Evolutionary conservation across 2,888 invertebrate species (phyloP), one percentile per base, ranked within the genome.

Genomic region (Parthenolecanium corni): DNA sequence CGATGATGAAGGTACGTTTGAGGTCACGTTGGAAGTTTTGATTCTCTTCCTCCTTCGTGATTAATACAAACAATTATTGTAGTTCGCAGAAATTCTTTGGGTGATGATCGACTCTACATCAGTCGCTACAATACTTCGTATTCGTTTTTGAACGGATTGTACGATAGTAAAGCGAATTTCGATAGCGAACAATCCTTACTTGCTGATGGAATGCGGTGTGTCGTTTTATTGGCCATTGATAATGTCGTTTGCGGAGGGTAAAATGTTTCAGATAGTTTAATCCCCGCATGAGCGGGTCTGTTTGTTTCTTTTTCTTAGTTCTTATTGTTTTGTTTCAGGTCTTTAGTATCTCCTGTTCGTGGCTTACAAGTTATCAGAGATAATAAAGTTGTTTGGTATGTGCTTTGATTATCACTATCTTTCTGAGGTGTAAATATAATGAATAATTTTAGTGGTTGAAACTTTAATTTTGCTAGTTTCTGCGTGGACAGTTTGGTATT

Each of bases 91-190:
- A 97, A 98, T 76, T 78, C 85, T 62, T 80, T 85, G 66, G 96
- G 97, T 1, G 83, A 87, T 72, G 93, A 95, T 74, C 79, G 88
- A n/a, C 76, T 97, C 36, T 98, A 96, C 76, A 81, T 97, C 23
- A 81, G 84, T 1, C 76, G 80, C 0, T 78, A 78, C 18, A 90
- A 91, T 75, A 73, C 76, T 2, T 82, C 84, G 42, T 90, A 83
- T 73, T 77, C 79, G 58, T 82, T 82, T 71, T 72, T 94, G 46
- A 78, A 79, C 63, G 83, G 81, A 4, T 76, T 94, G 21, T 89
- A 89, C 74, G 75, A 76, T 47, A 80, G 82, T 62, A 71, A 75
- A 36, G 71, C 77, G 2, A 74, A 74, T 12, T 68, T 75, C 25
- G 76, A 79, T 14, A 70, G 74, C 5, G 81, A 81, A 67, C 75